Evolutionary conservation across 2,797 vertebrate species (phyloP).

Genomic region (Luscinia megarhynchos): DNA sequence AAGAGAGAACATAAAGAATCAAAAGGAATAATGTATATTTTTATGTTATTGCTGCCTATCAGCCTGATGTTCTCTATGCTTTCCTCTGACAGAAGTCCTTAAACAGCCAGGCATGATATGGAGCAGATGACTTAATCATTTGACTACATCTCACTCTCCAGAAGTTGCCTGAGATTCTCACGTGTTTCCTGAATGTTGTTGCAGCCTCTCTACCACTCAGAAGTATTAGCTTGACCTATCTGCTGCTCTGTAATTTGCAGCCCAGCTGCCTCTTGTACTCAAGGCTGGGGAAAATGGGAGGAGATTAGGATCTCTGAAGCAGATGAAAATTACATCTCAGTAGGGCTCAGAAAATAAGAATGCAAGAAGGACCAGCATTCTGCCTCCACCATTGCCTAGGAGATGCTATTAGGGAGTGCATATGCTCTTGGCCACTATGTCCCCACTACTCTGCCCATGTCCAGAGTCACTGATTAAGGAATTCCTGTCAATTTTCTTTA

Average conservation of each 20-base stretch:
- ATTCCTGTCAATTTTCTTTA: not conserved
- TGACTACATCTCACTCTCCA: not conserved
- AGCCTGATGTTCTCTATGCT: not conserved
- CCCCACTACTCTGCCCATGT: rapidly evolving
- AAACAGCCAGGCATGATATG: not conserved
- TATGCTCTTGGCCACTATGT: not conserved
- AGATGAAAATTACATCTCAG: not conserved
- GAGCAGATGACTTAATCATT: constrained; percentile 37
- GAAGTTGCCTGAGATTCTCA: not conserved
- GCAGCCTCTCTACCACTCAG: not conserved
- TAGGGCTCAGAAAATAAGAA: not conserved
- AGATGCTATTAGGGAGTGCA: not conserved
- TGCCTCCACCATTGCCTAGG: not conserved
- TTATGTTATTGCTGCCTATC: constrained; percentile 12
- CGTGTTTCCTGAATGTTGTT: not conserved
- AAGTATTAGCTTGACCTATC: not conserved
- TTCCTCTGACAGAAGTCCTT: constrained; percentile 22
- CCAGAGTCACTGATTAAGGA: not conserved
- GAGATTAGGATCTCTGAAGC: not conserved
- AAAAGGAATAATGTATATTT: not conserved
- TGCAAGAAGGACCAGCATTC: not conserved
- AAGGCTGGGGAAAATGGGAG: not conserved
- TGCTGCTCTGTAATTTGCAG: not conserved
- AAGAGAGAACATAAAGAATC: not conserved
- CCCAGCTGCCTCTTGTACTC: not conserved